Conservation (phyloP, 1,140 invertebrate genomes). For the Gonatopus flavifemur region DNA sequence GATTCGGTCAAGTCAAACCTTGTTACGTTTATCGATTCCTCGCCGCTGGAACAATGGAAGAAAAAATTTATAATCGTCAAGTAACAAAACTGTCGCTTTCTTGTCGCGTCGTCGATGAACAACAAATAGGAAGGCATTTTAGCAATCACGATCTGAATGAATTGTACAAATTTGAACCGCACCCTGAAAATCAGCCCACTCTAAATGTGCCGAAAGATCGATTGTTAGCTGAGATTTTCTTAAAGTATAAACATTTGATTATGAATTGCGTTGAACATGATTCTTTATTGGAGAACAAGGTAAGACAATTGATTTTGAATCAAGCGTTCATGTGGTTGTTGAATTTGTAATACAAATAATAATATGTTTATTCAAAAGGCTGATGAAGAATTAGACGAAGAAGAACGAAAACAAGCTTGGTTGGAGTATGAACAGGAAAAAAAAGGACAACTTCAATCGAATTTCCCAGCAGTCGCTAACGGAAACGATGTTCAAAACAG, state of each 20-base stretch:
- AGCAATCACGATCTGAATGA: constrained; percentile 84
- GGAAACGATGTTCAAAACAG: constrained; percentile 17
- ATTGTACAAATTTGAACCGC: constrained; percentile 76
- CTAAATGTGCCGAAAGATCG: constrained; percentile 80
- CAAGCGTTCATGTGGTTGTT: not conserved
- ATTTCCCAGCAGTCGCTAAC: constrained; percentile 1
- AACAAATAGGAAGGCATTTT: constrained; percentile 96
- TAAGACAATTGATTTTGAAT: constrained; percentile 13
- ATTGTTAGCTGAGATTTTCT: constrained; percentile 82
- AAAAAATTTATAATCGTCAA: constrained; percentile 96
- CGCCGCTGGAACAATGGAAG: constrained; percentile 94
- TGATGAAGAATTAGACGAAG: constrained; percentile 87
- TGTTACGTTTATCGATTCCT: constrained; percentile 96
- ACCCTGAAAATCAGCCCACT: constrained; percentile 67
- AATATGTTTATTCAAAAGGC: constrained; percentile 49
- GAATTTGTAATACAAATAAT: too few species aligned
- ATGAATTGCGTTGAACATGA: constrained; percentile 91
- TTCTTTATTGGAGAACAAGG: constrained; percentile 88
- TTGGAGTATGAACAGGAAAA: constrained; percentile 87
- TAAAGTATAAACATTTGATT: constrained; percentile 70
- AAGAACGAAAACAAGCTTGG: constrained; percentile 92
- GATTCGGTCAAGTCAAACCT: constrained; percentile 87
- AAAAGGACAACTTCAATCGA: constrained; percentile 39
- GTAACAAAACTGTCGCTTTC: constrained; percentile 93
- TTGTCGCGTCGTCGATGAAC: constrained; percentile 93